A percentile compares a stretch with the other conserved stretches of the same genome.
These are phyloP conservation scores for Delia radicum DNA, from an alignment of 1,140 invertebrate genomes.

Conservation along the genomic window DNA sequence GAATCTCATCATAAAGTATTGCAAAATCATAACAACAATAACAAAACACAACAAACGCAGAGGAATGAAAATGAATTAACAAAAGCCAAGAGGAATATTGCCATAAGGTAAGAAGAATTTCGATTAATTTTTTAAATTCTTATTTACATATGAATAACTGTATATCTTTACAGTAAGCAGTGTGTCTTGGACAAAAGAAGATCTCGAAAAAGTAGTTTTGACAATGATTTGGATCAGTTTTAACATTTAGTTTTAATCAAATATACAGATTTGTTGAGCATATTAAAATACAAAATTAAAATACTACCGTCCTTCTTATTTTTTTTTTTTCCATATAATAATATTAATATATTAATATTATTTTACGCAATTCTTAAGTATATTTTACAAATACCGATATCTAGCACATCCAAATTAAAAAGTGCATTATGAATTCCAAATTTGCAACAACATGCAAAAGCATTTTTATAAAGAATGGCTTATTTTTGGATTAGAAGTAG, in stretches of 20 bases:
- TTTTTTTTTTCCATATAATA: too few relatives aligned
- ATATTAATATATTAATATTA: too few relatives aligned
- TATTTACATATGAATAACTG: neutral
- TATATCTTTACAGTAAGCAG: neutral
- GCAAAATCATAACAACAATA: neutral
- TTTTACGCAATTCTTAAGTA: too few relatives aligned
- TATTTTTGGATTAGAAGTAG: too few relatives aligned
- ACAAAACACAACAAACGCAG: neutral
- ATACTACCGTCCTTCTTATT: too few relatives aligned
- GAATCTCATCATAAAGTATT: neutral
- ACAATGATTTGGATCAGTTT: slow-evolving; percentile 15
- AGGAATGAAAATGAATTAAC: neutral
- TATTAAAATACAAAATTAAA: too few relatives aligned
- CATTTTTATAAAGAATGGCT: too few relatives aligned
- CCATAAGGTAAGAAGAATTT: neutral
- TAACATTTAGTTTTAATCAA: neutral
- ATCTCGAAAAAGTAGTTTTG: neutral
- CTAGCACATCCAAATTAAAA: too few relatives aligned
- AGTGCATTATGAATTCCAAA: too few relatives aligned
- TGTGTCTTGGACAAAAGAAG: neutral
- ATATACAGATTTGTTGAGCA: too few relatives aligned
- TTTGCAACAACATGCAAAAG: too few relatives aligned
- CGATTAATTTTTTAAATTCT: neutral
- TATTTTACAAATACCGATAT: too few relatives aligned
- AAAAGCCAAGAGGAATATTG: neutral